phyloP scores from a whole-genome alignment of 2,888 invertebrate genomes.

The Oeneis ivallda region DNA sequence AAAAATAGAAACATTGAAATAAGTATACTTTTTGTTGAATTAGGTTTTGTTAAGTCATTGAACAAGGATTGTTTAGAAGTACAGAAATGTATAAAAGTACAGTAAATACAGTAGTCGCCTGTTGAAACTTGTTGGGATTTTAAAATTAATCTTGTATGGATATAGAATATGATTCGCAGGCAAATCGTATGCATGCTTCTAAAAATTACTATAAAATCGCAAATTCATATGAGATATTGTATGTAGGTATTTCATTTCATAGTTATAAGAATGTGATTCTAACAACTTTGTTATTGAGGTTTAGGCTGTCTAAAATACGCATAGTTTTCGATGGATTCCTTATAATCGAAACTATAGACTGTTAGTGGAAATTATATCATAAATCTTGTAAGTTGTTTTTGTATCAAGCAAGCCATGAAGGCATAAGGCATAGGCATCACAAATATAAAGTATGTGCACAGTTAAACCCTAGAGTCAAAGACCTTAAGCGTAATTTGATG shows the following conservation, averaged over 20 bases:
- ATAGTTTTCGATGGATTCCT: not conserved
- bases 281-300: not conserved
- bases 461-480: no score
- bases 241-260: not conserved
- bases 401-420: not conserved
- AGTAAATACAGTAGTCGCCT: no score
- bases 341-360: not conserved
- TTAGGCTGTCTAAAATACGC: not conserved
- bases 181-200: slow-evolving; percentile 8
- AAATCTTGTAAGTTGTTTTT: not conserved
- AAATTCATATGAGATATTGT: slow-evolving; percentile 9
- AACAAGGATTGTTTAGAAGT: no score
- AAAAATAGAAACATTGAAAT: no score
- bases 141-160: not conserved
- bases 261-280: not conserved
- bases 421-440: no score
- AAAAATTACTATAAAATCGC: slow-evolving; percentile 6
- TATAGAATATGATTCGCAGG: not conserved
- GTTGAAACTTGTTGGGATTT: no score
- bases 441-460: no score
- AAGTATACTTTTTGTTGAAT: no score
- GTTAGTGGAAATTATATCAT: not conserved
- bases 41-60: no score
- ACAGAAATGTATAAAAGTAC: no score
- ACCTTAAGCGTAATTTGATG: no score